Base-by-base conservation (phyloP, 2,113 vertebrate species). In the Siniperca knerii region DNA sequence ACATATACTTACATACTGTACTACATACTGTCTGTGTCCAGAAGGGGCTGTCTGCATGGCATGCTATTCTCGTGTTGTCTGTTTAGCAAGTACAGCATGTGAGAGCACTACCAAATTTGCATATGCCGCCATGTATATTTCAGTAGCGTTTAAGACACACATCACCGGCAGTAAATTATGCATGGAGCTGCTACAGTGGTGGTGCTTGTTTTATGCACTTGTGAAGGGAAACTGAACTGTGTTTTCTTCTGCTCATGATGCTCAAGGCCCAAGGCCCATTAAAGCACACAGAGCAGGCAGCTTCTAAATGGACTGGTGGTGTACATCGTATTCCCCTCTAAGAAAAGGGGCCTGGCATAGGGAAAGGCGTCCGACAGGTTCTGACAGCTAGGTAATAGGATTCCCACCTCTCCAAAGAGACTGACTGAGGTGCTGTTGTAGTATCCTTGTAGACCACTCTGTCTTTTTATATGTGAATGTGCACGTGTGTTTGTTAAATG, bases 71-170 rank as follows among this genome's bases (percentile, higher is more conserved):
- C 89, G 77, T 89, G 86, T 88, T 92, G 79, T 92, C 92, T 96
- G 96, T 96, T 96, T 96, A 96, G 94, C 93, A 95, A 95, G 93
- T 96, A 96, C 95, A 92, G 90, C 95, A 93, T 92, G 93, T 90
- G 93, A 96, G 95, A 96, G 95, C 91, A 75, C 75, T 75, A 95
- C 87, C 89, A 86, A 93, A 98, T 98, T 97, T 98, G 97, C 98
- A 98, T 98, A 97, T 96, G 96, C 96, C 95, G 95, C 77, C 97
- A 97, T 98, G 96, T 97, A 98, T 98, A 97, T 98, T 98, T 99
- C 96, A 98, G 95, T 93, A 95, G 96, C 94, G 87, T 97, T 97
- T 97, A 97, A 97, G 97, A 96, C 95, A 90, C 96, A 94, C 92
- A 92, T 95, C 97, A 97, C 96, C 95, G 92, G 91, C 95, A 93